Evolutionary conservation across 2,797 vertebrate species (phyloP).

Genomic region (Liasis olivaceus): DNA sequence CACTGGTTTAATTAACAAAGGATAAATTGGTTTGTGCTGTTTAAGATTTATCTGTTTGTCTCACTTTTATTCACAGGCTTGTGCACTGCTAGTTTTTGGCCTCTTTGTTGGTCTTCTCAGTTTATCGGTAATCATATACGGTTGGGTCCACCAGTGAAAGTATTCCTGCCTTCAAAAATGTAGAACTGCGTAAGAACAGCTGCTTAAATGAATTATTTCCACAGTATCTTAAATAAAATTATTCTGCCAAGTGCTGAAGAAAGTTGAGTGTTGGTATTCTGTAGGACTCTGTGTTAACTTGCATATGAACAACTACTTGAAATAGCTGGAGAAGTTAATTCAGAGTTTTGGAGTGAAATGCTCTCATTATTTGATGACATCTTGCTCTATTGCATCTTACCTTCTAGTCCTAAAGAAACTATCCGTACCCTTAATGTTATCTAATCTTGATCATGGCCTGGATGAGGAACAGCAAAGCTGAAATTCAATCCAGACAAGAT

Average conservation of each 20-base stretch:
- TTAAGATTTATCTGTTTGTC: slow-evolving; percentile 42
- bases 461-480: neutral
- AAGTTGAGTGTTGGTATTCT: neutral
- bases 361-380: neutral
- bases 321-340: neutral
- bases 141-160: slow-evolving; percentile 76
- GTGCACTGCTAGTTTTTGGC: slow-evolving; percentile 79
- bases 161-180: neutral
- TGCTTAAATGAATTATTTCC: neutral
- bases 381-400: neutral
- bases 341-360: neutral
- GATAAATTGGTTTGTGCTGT: slow-evolving; percentile 43
- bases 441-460: neutral
- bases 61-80: slow-evolving; percentile 71
- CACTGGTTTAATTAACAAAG: neutral
- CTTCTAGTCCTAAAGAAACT: neutral
- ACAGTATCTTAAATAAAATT: neutral
- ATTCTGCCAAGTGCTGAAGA: neutral
- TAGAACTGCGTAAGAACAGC: slow-evolving; percentile 21
- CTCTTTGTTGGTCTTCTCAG: slow-evolving; percentile 84
- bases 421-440: neutral
- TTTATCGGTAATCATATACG: slow-evolving; percentile 82
- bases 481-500: neutral
- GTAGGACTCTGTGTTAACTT: neutral
- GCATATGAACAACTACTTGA: neutral